These are phyloP conservation scores for Dipodomys stephensi DNA, from an alignment of 2,113 vertebrate genomes.

Conservation along the genomic window DNA sequence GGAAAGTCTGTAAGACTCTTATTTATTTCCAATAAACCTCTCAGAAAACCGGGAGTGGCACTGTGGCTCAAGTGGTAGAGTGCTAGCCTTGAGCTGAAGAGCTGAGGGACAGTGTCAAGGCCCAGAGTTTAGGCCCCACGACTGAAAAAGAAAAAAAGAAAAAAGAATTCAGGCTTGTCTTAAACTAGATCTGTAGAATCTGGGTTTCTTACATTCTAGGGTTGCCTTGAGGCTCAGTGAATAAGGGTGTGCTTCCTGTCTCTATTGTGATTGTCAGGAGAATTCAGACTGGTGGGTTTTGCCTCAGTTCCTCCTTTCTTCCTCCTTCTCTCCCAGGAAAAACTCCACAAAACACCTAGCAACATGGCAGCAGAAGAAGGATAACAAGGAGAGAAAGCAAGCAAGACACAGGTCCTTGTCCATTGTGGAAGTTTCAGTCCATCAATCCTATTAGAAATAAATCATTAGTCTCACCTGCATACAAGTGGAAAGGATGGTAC, in stretches of 20 bases:
- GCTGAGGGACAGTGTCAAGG: no score
- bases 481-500: rapidly evolving
- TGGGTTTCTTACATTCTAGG: not conserved
- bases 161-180: not conserved
- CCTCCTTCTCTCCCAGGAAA: not conserved
- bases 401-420: not conserved
- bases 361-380: not conserved
- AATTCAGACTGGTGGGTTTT: not conserved
- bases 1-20: no score
- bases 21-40: no score
- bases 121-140: no score
- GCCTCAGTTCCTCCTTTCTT: not conserved
- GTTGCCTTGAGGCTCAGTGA: not conserved
- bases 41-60: no score
- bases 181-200: not conserved
- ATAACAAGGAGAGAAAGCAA: not conserved
- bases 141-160: no score
- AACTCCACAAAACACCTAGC: not conserved
- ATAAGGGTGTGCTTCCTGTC: not conserved
- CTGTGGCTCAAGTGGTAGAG: no score
- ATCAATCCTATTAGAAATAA: not conserved
- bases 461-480: not conserved
- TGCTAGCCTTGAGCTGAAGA: no score
- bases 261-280: not conserved
- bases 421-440: not conserved